Base-by-base conservation (phyloP, 23 tunicate genomes). In the Trididemnum miniatum region DNA sequence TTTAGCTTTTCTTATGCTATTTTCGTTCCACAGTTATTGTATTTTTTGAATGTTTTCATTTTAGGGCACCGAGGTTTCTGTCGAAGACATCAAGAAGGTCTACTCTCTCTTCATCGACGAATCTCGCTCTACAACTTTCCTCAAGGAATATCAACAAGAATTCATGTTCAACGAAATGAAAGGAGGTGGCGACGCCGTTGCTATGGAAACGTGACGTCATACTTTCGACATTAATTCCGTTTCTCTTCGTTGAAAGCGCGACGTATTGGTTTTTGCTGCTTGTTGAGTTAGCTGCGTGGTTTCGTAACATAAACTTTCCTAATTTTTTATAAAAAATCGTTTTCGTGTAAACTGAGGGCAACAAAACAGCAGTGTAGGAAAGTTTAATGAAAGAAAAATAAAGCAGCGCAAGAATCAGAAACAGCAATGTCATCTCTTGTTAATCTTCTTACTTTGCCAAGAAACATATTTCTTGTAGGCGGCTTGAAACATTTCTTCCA, bases 101-200 rank as follows among this genome's bases (percentile, higher is more conserved):
- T 96, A 96, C 78, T 80, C 90, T 26, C 78, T 96, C 35, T 96
- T 96, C 77, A 85, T 91, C 31, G 99, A 96, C 71, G 97, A 96
- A 62, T 81, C 87, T 0, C 89, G 99, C 1, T 96, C 99, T 30
- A 96, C 99, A 65, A 85, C 92, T 2, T 96, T 84, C 88, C 88
- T 96, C 59, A 84, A 88, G 49, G 99, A 96, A 84, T 96, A 83
- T 57, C 92, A 90, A 57, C 76, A 95, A 38, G 92, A 95, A 52
- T 95, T 95, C 71, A 85, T 95, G 88, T 90, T 82, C 66, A 87
- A 80, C 52, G 89, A 90, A 31, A 20, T 95, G 84, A 38, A 78
- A 7, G 89, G 51, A 2, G 83, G 90, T 18, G 97, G 92, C 0
- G 97, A 92, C 82, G 90, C 37, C 1, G 67, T 77, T 51, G 78